Conservation (phyloP, 2,113 vertebrate species). For the Corythornis vintsioides region DNA sequence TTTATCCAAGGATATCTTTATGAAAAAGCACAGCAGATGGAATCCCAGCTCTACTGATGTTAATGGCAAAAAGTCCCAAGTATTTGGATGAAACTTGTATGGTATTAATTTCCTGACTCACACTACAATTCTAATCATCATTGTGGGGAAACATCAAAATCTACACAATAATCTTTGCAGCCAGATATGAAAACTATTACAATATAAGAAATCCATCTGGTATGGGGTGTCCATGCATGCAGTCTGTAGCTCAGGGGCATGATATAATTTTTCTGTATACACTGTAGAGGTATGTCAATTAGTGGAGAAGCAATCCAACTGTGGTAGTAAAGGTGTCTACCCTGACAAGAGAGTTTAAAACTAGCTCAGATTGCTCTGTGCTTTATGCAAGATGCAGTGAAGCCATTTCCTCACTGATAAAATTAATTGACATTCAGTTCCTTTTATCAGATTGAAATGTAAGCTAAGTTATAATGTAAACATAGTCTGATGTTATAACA, state of each 20-base stretch:
- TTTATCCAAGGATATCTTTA: not conserved
- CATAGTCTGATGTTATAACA: not conserved
- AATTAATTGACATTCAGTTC: not conserved
- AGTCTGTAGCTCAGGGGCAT: not conserved
- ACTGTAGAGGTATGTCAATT: not conserved
- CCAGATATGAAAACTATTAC: not conserved
- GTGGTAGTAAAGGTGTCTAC: not conserved
- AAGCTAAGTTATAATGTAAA: not conserved
- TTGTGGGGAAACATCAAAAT: not conserved
- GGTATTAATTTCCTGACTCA: constrained; percentile 3
- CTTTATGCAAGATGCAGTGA: not conserved
- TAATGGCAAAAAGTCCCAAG: not conserved
- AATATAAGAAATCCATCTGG: not conserved
- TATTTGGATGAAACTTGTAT: not conserved
- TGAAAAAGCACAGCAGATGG: not conserved
- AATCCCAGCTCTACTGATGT: not conserved
- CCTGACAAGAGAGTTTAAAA: not conserved
- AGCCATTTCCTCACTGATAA: not conserved
- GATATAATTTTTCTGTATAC: not conserved
- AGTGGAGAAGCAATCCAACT: not conserved
- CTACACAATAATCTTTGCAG: not conserved
- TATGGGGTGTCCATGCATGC: not conserved
- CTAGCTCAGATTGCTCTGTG: not conserved
- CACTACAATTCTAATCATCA: not conserved
- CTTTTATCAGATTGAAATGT: not conserved